Conservation (phyloP, 2,888 invertebrate species). For the Pseudococcus viburni region DNA sequence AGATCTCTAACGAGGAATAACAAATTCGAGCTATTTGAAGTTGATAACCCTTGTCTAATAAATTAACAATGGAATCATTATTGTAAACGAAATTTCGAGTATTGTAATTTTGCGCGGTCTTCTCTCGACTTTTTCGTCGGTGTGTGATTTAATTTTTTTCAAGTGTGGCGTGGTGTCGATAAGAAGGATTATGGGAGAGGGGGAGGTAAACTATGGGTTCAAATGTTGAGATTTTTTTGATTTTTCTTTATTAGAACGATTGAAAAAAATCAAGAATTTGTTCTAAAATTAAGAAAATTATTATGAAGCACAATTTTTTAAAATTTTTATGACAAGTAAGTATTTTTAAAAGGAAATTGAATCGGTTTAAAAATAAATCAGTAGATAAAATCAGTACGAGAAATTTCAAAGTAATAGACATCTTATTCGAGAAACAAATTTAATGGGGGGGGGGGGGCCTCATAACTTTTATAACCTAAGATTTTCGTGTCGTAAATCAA, state of each 20-base stretch:
- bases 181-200: not conserved
- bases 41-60: constrained; percentile 59
- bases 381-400: too few species aligned
- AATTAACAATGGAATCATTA: constrained; percentile 54
- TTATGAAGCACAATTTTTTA: not conserved
- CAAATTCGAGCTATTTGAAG: constrained; percentile 53
- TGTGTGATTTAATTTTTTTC: not conserved
- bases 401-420: too few species aligned
- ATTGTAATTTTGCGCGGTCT: constrained; percentile 2
- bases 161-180: not conserved
- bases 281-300: not conserved
- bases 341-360: too few species aligned
- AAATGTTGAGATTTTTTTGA: not conserved
- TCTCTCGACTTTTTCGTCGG: not conserved
- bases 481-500: too few species aligned
- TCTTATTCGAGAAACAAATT: too few species aligned
- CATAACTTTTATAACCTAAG: too few species aligned
- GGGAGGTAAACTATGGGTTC: not conserved
- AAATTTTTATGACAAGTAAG: too few species aligned
- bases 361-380: too few species aligned
- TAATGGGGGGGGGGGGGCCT: too few species aligned
- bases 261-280: not conserved
- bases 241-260: not conserved
- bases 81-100: constrained; percentile 1
- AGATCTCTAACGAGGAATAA: constrained; percentile 57